Evolutionary conservation across 1,140 invertebrate genomes (phyloP).

Genomic region (Diploscapter pachys): DNA sequence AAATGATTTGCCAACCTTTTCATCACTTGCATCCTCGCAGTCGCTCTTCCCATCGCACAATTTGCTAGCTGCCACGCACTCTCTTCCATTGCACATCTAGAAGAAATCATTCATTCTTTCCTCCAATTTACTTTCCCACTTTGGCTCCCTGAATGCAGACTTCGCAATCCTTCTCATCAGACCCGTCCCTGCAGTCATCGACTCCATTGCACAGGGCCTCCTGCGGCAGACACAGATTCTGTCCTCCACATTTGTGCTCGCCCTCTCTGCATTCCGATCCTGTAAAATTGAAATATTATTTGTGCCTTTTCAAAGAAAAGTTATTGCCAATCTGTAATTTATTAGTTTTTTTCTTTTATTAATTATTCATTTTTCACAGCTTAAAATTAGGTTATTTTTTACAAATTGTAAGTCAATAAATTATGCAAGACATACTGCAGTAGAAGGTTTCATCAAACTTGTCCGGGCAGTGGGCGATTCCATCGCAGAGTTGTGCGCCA

Average conservation of each 20-base stretch:
- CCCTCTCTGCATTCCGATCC: constrained; percentile 20
- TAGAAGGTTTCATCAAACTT: constrained; percentile 14
- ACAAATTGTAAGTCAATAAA: neutral
- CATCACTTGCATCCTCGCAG: constrained; percentile 33
- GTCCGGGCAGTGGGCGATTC: constrained; percentile 23
- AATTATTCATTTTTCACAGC: too few species aligned
- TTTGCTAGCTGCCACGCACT: constrained; percentile 27
- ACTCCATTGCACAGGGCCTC: constrained; percentile 25
- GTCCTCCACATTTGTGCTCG: constrained; percentile 12
- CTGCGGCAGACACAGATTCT: constrained; percentile 16
- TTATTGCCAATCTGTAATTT: too few species aligned
- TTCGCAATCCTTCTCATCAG: constrained; percentile 29
- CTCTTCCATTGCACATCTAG: constrained; percentile 22
- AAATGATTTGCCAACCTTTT: constrained; percentile 4
- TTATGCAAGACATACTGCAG: constrained; percentile 13
- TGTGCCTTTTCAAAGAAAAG: too few species aligned
- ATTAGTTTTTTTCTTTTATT: too few species aligned
- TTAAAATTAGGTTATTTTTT: too few species aligned
- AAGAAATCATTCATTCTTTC: neutral
- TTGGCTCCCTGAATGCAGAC: constrained; percentile 26
- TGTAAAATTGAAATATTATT: neutral
- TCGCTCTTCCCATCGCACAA: constrained; percentile 32
- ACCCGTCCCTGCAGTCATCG: constrained; percentile 23
- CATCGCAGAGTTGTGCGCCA: constrained; percentile 13
- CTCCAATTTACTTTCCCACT: neutral